Conservation (phyloP, 1,140 invertebrate genomes). For the Geopemphigus sp. region DNA sequence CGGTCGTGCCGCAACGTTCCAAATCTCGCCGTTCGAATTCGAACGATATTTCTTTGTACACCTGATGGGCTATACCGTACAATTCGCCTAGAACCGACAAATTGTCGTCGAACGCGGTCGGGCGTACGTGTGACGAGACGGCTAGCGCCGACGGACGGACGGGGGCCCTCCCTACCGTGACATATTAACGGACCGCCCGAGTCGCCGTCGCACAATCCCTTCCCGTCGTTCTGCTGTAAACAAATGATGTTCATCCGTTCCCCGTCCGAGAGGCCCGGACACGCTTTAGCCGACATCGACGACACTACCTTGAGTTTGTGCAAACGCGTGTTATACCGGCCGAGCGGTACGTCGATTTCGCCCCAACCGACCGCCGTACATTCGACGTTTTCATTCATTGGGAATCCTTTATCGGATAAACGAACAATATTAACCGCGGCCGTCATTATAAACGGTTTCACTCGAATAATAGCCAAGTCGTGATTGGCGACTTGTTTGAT, state of each 20-base stretch:
- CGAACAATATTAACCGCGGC: slow-evolving; percentile 44
- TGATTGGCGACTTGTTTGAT: slow-evolving; percentile 51
- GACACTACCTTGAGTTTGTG: slow-evolving; percentile 51
- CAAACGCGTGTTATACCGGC: slow-evolving; percentile 44
- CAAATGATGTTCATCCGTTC: slow-evolving; percentile 51
- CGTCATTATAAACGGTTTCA: slow-evolving; percentile 50
- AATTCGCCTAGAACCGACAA: slow-evolving; percentile 49
- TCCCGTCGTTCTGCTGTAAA: slow-evolving; percentile 50
- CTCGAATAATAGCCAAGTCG: slow-evolving; percentile 19
- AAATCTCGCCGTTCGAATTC: slow-evolving; percentile 34
- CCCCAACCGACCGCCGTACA: slow-evolving; percentile 52
- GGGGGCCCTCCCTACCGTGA: no score
- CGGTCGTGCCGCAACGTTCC: slow-evolving; percentile 51
- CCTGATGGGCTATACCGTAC: slow-evolving; percentile 52
- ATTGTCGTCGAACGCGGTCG: no score
- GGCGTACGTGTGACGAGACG: no score
- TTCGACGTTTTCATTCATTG: slow-evolving; percentile 15
- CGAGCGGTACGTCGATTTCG: slow-evolving; percentile 49
- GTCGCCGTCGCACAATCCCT: slow-evolving; percentile 52
- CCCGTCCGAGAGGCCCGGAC: slow-evolving; percentile 50
- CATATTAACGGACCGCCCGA: slow-evolving; percentile 52
- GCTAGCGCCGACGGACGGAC: no score
- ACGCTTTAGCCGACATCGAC: slow-evolving; percentile 50
- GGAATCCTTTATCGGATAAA: slow-evolving; percentile 50
- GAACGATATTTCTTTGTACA: slow-evolving; percentile 50